Evolutionary conservation across 2,113 vertebrate genomes (phyloP).

Genomic region (Apistogramma diplotaenia): DNA sequence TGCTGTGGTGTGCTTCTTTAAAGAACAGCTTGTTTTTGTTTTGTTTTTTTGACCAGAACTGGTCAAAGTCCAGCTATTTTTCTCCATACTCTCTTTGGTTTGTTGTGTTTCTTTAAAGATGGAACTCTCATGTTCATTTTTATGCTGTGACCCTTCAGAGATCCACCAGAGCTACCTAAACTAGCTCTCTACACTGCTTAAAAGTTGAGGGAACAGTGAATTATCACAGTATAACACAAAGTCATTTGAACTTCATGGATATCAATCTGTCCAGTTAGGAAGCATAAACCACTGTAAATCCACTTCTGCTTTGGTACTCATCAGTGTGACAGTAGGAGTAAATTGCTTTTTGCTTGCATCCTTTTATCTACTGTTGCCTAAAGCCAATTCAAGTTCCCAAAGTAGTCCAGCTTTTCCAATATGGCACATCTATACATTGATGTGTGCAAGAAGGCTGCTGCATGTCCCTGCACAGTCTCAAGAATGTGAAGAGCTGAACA

Average conservation of each 20-base stretch:
- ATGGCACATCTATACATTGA: neutral
- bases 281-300: neutral
- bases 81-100: neutral
- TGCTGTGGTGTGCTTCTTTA: too few relatives aligned
- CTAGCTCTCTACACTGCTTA: neutral
- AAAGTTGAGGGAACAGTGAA: too few relatives aligned
- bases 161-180: neutral
- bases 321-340: too few relatives aligned
- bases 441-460: neutral
- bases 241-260: neutral
- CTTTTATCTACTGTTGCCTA: neutral
- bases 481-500: neutral
- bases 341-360: neutral
- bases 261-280: neutral
- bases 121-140: neutral
- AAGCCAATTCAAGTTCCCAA: neutral
- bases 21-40: neutral
- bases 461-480: neutral
- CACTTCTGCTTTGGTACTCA: neutral
- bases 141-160: neutral
- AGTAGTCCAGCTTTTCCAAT: neutral
- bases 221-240: neutral
- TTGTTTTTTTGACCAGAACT: neutral
- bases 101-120: neutral
- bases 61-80: neutral